Percentiles rank a stretch among this genome's conserved stretches.
phyloP scores from a whole-genome alignment of 2,113 vertebrate species.

The Orthonyx spaldingii region DNA sequence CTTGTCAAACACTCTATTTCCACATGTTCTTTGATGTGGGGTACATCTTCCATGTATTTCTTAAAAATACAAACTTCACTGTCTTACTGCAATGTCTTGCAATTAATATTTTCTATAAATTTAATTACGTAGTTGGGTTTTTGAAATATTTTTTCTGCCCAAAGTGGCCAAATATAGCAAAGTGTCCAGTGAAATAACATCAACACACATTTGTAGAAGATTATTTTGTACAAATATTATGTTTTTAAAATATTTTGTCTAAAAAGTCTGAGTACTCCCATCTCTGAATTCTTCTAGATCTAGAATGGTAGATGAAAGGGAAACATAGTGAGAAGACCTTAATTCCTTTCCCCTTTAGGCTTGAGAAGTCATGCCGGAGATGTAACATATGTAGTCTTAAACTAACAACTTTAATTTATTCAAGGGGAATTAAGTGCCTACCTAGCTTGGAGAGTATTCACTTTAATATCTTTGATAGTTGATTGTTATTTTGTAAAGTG shows the following conservation, averaged over 20 bases:
- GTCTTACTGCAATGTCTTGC: no score
- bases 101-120: neutral
- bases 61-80: neutral
- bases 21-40: neutral
- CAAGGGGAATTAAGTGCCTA: neutral
- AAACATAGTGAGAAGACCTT: neutral
- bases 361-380: neutral
- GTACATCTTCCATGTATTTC: neutral
- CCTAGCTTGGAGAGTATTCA: neutral
- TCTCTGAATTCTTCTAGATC: neutral
- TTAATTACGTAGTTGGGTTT: accelerated
- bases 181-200: neutral
- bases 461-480: neutral
- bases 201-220: neutral
- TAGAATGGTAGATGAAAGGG: neutral
- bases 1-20: neutral
- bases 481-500: neutral
- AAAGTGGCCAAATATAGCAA: neutral
- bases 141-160: neutral
- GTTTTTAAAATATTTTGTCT: neutral
- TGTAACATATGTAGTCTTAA: neutral
- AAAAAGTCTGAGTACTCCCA: neutral
- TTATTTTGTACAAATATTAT: neutral
- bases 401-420: neutral
- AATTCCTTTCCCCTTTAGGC: neutral